A percentile compares a stretch with the other conserved stretches of the same genome.
Conservation (phyloP, 2,888 invertebrate genomes). For the Papilio gigon region DNA sequence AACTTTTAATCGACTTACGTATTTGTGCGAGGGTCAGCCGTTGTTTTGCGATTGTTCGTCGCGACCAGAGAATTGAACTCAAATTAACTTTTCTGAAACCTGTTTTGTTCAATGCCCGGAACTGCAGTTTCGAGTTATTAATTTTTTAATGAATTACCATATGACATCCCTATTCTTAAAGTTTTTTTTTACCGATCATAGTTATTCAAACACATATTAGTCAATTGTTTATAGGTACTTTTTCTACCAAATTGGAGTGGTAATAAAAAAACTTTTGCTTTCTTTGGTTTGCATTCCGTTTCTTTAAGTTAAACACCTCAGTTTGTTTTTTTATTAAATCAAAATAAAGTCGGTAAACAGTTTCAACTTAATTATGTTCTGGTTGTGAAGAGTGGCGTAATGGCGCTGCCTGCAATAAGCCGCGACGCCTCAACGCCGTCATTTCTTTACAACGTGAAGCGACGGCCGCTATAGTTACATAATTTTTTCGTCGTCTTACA, state of each 20-base stretch:
- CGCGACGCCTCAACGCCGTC: not conserved
- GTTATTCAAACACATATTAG: too few species aligned
- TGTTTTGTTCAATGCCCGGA: constrained; percentile 4
- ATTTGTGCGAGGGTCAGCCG: constrained; percentile 26
- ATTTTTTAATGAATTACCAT: not conserved
- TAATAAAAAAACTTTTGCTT: too few species aligned
- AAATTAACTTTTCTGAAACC: constrained; percentile 36
- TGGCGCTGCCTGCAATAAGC: not conserved
- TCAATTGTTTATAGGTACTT: too few species aligned
- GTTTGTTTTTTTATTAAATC: not conserved
- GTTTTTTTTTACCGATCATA: too few species aligned
- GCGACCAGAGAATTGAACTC: constrained; percentile 35
- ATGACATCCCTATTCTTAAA: not conserved
- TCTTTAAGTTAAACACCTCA: not conserved
- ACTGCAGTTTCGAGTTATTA: not conserved
- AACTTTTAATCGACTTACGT: constrained; percentile 44
- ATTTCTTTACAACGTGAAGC: constrained; percentile 26
- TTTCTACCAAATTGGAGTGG: too few species aligned
- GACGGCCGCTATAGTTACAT: constrained; percentile 26
- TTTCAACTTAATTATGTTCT: constrained; percentile 7
- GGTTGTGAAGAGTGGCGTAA: not conserved
- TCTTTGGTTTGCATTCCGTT: too few species aligned
- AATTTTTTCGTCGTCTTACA: constrained; percentile 29
- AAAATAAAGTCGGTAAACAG: not conserved
- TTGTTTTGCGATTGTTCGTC: constrained; percentile 31